These are phyloP conservation scores for Gopherus flavomarginatus DNA, from an alignment of 2,113 vertebrate species.

Conservation along the genomic window DNA sequence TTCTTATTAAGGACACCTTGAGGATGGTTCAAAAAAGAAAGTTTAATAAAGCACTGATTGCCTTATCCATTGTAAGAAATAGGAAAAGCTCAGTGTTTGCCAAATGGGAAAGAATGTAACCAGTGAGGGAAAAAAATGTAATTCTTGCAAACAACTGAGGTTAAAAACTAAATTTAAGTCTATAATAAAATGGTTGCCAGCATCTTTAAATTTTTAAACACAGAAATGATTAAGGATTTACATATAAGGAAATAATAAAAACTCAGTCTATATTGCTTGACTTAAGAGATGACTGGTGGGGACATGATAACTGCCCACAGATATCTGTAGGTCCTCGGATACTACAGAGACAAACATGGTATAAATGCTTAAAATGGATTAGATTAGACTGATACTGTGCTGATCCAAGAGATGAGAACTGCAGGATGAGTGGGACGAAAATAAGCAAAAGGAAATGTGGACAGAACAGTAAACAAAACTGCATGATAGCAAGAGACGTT, in stretches of 20 bases:
- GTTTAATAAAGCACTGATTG: slow-evolving; percentile 49
- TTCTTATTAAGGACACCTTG: slow-evolving; percentile 68
- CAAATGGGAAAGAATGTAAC: slow-evolving; percentile 60
- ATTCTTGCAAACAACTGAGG: slow-evolving; percentile 42
- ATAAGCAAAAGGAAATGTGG: fast-evolving
- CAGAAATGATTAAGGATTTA: slow-evolving; percentile 61
- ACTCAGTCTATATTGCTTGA: neutral
- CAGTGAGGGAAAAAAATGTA: slow-evolving; percentile 37
- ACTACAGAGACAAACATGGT: fast-evolving
- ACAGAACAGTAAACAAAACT: neutral
- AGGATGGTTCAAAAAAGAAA: slow-evolving; percentile 53
- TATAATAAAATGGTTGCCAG: slow-evolving; percentile 62
- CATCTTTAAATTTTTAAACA: slow-evolving; percentile 45
- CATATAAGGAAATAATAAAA: neutral
- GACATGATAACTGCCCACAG: neutral
- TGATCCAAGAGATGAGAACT: fast-evolving
- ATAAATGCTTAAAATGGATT: fast-evolving
- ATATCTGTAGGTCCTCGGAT: neutral
- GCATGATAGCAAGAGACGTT: neutral
- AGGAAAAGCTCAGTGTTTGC: fast-evolving
- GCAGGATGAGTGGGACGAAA: fast-evolving
- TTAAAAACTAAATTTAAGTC: slow-evolving; percentile 59
- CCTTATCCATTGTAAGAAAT: slow-evolving; percentile 45
- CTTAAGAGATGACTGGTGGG: slow-evolving; percentile 13
- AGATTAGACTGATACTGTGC: fast-evolving